These are phyloP conservation scores for Phenganax marumi DNA, from an alignment of 92 coral and sea anemone genomes.

Conservation along the genomic window DNA sequence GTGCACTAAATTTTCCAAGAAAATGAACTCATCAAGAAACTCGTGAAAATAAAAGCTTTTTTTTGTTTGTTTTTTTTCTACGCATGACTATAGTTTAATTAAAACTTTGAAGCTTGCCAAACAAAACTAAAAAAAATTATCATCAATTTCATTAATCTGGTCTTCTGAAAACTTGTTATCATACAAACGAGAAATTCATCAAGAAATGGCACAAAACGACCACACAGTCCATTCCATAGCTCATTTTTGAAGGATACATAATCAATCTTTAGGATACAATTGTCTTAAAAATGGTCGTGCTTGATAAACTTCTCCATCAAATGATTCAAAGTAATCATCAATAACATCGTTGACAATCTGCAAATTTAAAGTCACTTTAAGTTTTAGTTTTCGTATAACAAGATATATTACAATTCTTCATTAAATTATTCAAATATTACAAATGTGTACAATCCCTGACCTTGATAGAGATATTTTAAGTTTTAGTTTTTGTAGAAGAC, in stretches of 20 bases:
- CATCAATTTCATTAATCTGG: too few relatives aligned
- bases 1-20: too few relatives aligned
- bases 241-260: background rate
- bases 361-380: background rate
- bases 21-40: too few relatives aligned
- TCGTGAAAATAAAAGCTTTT: too few relatives aligned
- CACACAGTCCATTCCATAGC: background rate
- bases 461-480: background rate
- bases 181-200: background rate
- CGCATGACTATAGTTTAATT: too few relatives aligned
- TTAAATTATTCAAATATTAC: too few relatives aligned
- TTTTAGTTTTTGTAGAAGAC: background rate
- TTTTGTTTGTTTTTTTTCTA: too few relatives aligned
- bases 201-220: background rate
- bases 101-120: too few relatives aligned
- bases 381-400: background rate
- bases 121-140: too few relatives aligned
- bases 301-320: slow-evolving; percentile 81
- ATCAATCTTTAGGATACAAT: slow-evolving; percentile 81
- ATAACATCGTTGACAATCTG: slow-evolving; percentile 70
- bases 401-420: too few relatives aligned
- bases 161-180: too few relatives aligned
- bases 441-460: too few relatives aligned
- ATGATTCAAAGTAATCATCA: slow-evolving; percentile 77
- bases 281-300: slow-evolving; percentile 87